These are phyloP conservation scores for Myocastor coypus DNA, from an alignment of 2,113 vertebrate genomes.

Conservation along the genomic window DNA sequence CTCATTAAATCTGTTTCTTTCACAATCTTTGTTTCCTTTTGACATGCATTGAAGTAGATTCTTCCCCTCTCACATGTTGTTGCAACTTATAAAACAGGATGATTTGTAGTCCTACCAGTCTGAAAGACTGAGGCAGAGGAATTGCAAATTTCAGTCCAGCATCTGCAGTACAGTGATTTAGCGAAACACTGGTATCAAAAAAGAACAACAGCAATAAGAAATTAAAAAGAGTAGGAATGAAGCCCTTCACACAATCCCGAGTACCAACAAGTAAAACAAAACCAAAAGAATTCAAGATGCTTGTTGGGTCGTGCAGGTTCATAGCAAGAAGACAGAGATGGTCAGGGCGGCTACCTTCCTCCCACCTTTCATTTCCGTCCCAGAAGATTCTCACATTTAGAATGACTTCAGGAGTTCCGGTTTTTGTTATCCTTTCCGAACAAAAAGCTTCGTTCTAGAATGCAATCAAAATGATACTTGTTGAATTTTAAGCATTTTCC, in stretches of 20 bases:
- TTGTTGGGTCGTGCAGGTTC: neutral
- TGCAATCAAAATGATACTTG: conserved; percentile 42
- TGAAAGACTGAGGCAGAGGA: neutral
- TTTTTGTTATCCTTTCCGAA: conserved; percentile 57
- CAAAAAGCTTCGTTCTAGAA: too few species aligned
- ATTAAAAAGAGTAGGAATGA: neutral
- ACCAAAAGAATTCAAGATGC: neutral
- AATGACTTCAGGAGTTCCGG: conserved; percentile 3
- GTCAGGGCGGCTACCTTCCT: neutral
- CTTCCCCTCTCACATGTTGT: neutral
- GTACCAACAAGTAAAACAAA: neutral
- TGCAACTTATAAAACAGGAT: neutral
- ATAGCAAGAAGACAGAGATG: neutral
- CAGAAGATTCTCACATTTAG: conserved; percentile 50
- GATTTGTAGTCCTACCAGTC: neutral
- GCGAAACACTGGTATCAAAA: neutral
- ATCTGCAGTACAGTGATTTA: neutral
- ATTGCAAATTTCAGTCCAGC: neutral
- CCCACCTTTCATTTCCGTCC: neutral
- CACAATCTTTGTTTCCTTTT: neutral
- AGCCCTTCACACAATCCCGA: neutral
- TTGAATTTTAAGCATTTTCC: conserved; percentile 58
- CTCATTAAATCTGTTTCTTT: conserved; percentile 16
- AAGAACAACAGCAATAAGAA: neutral
- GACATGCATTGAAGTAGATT: conserved; percentile 2